phyloP scores from a whole-genome alignment of 1,140 invertebrate species.

The Drosophila yakuba region DNA sequence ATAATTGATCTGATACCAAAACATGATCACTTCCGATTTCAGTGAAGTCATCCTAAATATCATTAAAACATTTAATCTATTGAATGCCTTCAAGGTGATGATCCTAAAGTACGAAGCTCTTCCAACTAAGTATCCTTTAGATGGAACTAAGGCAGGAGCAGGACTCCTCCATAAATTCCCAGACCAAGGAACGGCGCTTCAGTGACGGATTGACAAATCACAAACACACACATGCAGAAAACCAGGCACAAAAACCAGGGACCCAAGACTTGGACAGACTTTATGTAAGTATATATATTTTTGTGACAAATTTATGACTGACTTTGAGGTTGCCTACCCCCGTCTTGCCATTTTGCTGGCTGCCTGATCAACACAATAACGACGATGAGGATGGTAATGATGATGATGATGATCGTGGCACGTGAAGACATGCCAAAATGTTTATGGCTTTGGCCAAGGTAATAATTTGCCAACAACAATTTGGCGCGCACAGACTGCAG shows the following conservation, averaged over 20 bases:
- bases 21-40: too few species aligned
- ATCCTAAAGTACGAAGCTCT: background rate
- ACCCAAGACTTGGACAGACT: conserved; percentile 24
- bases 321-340: conserved; percentile 44
- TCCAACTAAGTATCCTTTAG: background rate
- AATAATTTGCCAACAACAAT: conserved; percentile 80
- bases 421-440: conserved; percentile 79
- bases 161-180: conserved; percentile 55
- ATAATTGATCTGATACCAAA: too few species aligned
- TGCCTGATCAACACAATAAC: conserved; percentile 21
- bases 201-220: conserved; percentile 81
- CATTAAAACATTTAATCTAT: too few species aligned
- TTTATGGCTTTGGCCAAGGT: conserved; percentile 76
- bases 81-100: too few species aligned
- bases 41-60: too few species aligned
- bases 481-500: conserved; percentile 21
- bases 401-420: conserved; percentile 62
- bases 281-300: conserved; percentile 57
- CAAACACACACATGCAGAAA: conserved; percentile 19
- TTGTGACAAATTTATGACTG: conserved; percentile 81
- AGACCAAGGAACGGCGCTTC: conserved; percentile 69
- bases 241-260: conserved; percentile 1
- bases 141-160: conserved; percentile 15
- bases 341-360: background rate
- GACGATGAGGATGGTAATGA: conserved; percentile 15